Percentiles rank a stretch among this genome's conserved stretches.
phyloP scores from a whole-genome alignment of 2,888 invertebrate species.

The Eupsilia transversa region DNA sequence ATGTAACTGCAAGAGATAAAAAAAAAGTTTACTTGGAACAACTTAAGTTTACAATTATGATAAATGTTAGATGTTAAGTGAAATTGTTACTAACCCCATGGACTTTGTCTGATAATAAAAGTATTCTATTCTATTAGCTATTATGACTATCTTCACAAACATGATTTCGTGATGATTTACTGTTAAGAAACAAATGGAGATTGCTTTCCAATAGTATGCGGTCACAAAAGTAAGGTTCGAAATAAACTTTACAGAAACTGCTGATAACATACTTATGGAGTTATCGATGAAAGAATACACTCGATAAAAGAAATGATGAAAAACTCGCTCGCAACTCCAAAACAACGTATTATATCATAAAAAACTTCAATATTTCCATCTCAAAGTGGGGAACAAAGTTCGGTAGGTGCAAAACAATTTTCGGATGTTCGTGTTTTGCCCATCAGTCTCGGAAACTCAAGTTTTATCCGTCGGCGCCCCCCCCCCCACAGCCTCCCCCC shows the following conservation, averaged over 20 bases:
- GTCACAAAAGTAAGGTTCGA: background rate
- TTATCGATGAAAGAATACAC: constrained; percentile 30
- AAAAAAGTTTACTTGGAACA: too few species aligned
- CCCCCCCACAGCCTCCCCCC: too few species aligned
- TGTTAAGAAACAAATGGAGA: background rate
- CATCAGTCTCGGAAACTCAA: constrained; percentile 64
- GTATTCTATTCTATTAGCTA: too few species aligned
- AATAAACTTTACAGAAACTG: background rate
- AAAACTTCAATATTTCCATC: constrained; percentile 65
- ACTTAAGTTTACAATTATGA: too few species aligned
- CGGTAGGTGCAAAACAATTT: constrained; percentile 66
- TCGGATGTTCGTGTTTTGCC: constrained; percentile 64
- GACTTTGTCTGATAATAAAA: too few species aligned
- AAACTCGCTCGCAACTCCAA: constrained; percentile 46
- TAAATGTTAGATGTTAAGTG: too few species aligned
- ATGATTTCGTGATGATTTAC: too few species aligned
- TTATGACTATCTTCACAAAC: too few species aligned
- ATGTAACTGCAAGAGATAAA: too few species aligned
- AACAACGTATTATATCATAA: constrained; percentile 45
- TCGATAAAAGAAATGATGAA: constrained; percentile 51
- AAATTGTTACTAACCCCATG: too few species aligned
- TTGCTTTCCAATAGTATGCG: background rate
- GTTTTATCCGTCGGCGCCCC: constrained; percentile 51
- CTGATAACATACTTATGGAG: constrained; percentile 5
- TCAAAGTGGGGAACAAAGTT: constrained; percentile 63